Conservation (phyloP, 1,140 invertebrate genomes). For the Leptinotarsa lineolata region DNA sequence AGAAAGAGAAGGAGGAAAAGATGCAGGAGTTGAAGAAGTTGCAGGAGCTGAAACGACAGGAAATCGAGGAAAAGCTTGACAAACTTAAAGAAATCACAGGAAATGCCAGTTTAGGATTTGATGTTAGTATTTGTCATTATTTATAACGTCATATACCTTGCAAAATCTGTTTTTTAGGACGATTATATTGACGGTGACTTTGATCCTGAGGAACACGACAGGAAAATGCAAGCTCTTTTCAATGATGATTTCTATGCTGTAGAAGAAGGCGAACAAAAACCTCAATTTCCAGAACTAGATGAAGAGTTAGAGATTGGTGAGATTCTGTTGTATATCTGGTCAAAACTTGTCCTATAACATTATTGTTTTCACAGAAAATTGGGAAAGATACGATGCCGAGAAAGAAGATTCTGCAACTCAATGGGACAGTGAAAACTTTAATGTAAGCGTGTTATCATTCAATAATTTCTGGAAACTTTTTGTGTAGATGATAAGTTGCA, state of each 20-base stretch:
- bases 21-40: conserved; percentile 85
- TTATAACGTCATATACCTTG: neutral
- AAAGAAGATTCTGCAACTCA: conserved; percentile 58
- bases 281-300: conserved; percentile 80
- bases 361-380: conserved; percentile 64
- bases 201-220: conserved; percentile 87
- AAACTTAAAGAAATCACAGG: conserved; percentile 91
- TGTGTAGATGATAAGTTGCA: too few species aligned
- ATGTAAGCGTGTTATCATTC: conserved; percentile 60
- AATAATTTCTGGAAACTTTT: too few species aligned
- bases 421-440: conserved; percentile 82
- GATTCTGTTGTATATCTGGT: neutral
- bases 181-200: conserved; percentile 85
- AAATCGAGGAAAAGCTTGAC: conserved; percentile 87
- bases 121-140: conserved; percentile 49
- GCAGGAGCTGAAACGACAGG: conserved; percentile 85
- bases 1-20: conserved; percentile 80
- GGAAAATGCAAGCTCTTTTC: conserved; percentile 85
- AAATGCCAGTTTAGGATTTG: conserved; percentile 67
- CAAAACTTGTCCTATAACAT: neutral
- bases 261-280: conserved; percentile 74
- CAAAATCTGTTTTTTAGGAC: conserved; percentile 47
- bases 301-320: conserved; percentile 70
- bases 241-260: conserved; percentile 84
- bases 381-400: conserved; percentile 70